Percentiles rank a stretch among this genome's conserved stretches.
Conservation (phyloP, 2,888 invertebrate genomes). For the Ichneumoninae sp. region DNA sequence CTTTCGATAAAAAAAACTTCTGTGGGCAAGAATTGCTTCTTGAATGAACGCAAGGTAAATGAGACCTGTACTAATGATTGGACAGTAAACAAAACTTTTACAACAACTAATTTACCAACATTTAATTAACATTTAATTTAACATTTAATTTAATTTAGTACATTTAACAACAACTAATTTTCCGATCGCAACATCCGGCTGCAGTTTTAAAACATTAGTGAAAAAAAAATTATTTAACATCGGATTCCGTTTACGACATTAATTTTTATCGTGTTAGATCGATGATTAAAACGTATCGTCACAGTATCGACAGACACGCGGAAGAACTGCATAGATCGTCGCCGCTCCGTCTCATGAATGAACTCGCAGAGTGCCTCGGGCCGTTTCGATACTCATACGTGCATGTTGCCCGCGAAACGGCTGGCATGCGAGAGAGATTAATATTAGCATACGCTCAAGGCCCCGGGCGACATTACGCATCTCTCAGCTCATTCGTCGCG, state of each 20-base stretch:
- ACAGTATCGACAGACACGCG: slow-evolving; percentile 25
- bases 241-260: no score
- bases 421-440: slow-evolving; percentile 41
- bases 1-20: no score
- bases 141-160: no score
- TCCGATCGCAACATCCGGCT: no score
- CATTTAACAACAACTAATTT: no score
- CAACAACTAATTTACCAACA: no score
- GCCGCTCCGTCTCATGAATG: slow-evolving; percentile 62
- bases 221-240: no score
- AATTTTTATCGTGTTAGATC: not conserved
- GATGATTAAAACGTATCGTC: slow-evolving; percentile 7
- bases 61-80: not conserved
- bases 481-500: slow-evolving; percentile 71
- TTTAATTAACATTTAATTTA: no score
- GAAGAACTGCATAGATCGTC: slow-evolving; percentile 23
- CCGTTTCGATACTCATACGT: slow-evolving; percentile 69
- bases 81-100: no score
- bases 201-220: no score
- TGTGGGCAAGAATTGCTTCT: no score
- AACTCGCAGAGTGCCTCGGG: slow-evolving; percentile 34
- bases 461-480: slow-evolving; percentile 76
- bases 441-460: slow-evolving; percentile 76
- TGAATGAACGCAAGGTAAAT: not conserved
- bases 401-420: slow-evolving; percentile 73